Evolutionary conservation across 2,113 vertebrate species (phyloP), one percentile per base, ranked within the genome.

Genomic region (Macquaria australasica): DNA sequence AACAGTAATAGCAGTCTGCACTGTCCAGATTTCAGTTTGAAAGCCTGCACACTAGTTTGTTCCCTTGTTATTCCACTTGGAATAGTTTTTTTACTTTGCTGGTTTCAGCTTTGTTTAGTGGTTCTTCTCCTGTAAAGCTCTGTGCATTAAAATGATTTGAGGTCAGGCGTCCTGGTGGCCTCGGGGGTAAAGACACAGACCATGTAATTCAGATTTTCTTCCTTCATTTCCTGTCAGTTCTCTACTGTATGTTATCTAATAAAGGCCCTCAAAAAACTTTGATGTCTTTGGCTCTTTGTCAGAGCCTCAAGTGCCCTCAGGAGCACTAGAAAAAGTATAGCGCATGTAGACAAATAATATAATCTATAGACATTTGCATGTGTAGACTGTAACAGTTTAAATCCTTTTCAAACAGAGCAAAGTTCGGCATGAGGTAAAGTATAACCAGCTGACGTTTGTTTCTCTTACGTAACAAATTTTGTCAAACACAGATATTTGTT

Each of bases 361-460:
- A 5, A 28, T n/a, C 4, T n/a, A n/a, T 8, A 28, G 16, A 21
- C 1, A 6, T 51, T 20, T 25, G 37, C 20, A 11, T 73, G 5
- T 59, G 58, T 25, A 34, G 12, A 59, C 41, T 70, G 10, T 18
- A 34, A 71, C 50, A 1, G 43, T 70, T 55, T 64, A 63, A 78
- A 34, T 69, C 39, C 5, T 72, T 28, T 64, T 77, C 53, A 86
- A 82, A 89, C 59, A 58, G 89, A 73, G 23, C 81, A 81, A 89
- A 85, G 86, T 78, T 83, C 82, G n/a, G 10, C 5, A 4, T 15
- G 12, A 12, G 1, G 8, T 80, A 7, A 74, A 81, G 59, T 69
- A 18, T 62, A 76, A 51, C 23, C n/a, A 45, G 18, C 1, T 62
- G 50, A 73, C 34, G 7, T 83, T 6, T 8, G 0, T 66, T 59